Evolutionary conservation across 1,140 invertebrate species (phyloP), one percentile per base, ranked within the genome.

Genomic region (Diabrotica undecimpunctata): DNA sequence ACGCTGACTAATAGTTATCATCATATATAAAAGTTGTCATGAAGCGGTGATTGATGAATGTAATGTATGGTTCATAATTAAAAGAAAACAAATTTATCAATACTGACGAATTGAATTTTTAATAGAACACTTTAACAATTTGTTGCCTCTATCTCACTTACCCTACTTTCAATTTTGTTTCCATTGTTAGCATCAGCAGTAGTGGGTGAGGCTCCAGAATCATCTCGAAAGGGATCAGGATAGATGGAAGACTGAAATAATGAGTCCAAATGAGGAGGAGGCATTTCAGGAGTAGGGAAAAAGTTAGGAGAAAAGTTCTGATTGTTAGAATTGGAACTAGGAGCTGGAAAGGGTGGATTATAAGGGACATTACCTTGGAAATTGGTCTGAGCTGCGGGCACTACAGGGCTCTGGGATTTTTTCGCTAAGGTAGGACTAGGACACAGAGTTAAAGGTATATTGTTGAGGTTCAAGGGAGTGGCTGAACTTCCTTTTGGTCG

Each of bases 401-500:
- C 66, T 46, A 76, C 70, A 72, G 69, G 75, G 63, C 72, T 78
- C 55, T 75, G 78, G 12, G 76, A 75, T 68, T 78, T 77, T 70
- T 77, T 77, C 13, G 69, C 68, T 25, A 73, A 64, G 70, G 81
- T 66, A 68, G 82, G 82, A 74, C 82, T 83, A 12, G 81, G 80
- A 54, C 79, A 80, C 50, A 83, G 67, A 0, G 79, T 81, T 8
- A 83, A 68, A n/a, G 81, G 80, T 58, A 83, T 72, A 25, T 77
- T 75, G 46, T 71, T 75, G 10, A 78, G 69, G 66, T 79, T 81
- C 25, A 80, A 73, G 2, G 80, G 79, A 51, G 79, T 78, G 46
- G 77, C 77, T 5, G 80, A 68, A 53, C 75, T 81, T 63, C 85
- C 88, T 75, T 95, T 94, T 9, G 93, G 93, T 67, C 93, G 82